Conservation (phyloP, 2,113 vertebrate species). For the Setophaga petechia region DNA sequence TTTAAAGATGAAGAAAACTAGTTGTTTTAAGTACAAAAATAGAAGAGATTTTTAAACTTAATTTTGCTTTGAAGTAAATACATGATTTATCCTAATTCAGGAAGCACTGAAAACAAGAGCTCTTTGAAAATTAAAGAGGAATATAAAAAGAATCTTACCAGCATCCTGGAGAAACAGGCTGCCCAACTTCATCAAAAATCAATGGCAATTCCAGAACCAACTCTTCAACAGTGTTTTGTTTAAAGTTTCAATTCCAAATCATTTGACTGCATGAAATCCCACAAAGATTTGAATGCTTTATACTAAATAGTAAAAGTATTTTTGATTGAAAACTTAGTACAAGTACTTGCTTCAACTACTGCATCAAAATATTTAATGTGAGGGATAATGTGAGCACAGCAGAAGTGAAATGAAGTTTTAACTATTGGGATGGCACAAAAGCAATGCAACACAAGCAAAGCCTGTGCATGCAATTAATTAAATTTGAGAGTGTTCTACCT, state of each 20-base stretch:
- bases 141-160: not conserved
- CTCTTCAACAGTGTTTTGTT: not conserved
- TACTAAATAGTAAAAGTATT: not conserved
- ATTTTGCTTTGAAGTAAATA: not conserved
- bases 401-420: not conserved
- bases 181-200: not conserved
- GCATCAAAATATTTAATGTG: not conserved
- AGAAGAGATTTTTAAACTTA: not conserved
- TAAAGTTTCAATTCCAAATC: not conserved
- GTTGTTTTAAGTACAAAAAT: not conserved
- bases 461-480: not conserved
- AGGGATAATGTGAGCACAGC: not conserved
- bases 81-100: not conserved
- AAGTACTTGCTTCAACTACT: not conserved
- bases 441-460: not conserved
- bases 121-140: not conserved
- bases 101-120: not conserved
- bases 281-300: not conserved
- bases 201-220: not conserved
- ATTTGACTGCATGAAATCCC: not conserved
- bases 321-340: not conserved
- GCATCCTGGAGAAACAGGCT: not conserved
- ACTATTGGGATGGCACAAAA: not conserved
- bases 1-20: not conserved
- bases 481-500: not conserved